Conservation (phyloP, 2,797 vertebrate genomes). For the Antrozous pallidus region DNA sequence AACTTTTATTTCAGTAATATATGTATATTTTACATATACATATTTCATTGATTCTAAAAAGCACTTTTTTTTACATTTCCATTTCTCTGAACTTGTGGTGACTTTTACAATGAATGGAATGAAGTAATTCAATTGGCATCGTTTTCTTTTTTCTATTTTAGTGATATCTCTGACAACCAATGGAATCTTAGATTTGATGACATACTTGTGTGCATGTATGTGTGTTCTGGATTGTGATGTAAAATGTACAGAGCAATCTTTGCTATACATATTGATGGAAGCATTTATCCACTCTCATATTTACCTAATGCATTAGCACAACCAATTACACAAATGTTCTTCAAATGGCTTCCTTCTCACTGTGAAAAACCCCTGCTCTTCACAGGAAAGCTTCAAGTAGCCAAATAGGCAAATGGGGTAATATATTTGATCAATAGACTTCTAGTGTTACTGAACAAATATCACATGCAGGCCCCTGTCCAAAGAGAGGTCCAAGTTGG, state of each 20-base stretch:
- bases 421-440: background rate
- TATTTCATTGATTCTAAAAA: conserved; percentile 15
- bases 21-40: background rate
- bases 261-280: background rate
- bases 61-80: background rate
- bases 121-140: background rate
- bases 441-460: background rate
- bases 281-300: background rate
- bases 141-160: background rate
- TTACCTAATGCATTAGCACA: background rate
- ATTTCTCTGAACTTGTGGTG: background rate
- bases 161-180: background rate
- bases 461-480: background rate
- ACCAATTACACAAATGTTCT: background rate
- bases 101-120: background rate
- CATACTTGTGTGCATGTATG: background rate
- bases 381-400: background rate
- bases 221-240: background rate
- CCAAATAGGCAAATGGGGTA: background rate
- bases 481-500: background rate
- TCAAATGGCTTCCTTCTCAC: conserved; percentile 6
- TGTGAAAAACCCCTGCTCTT: background rate
- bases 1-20: background rate
- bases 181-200: background rate
- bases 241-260: background rate